Conservation (phyloP, 2,888 invertebrate genomes). For the Chrysolina americana region DNA sequence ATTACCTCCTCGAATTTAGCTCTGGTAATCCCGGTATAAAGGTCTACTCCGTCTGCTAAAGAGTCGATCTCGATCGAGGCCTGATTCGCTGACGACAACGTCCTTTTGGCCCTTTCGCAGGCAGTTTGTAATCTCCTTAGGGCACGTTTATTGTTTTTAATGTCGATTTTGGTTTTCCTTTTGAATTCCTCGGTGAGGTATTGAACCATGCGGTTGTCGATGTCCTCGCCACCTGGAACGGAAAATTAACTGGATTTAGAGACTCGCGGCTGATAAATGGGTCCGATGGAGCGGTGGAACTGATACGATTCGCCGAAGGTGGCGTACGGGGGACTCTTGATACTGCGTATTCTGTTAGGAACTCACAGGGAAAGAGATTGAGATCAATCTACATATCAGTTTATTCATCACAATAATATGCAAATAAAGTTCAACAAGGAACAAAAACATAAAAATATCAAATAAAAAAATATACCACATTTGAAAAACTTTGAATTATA, state of each 20-base stretch:
- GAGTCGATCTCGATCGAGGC: slow-evolving; percentile 76
- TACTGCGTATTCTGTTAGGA: neutral
- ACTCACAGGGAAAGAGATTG: no score
- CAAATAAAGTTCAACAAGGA: no score
- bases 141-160: slow-evolving; percentile 70
- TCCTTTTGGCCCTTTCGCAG: slow-evolving; percentile 76
- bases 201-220: slow-evolving; percentile 73
- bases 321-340: neutral
- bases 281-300: neutral
- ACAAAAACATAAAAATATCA: no score
- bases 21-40: slow-evolving; percentile 74
- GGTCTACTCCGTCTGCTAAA: slow-evolving; percentile 74
- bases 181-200: slow-evolving; percentile 73
- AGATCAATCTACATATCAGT: no score
- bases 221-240: slow-evolving; percentile 68
- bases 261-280: neutral
- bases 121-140: slow-evolving; percentile 76
- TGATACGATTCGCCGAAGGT: neutral
- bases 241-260: neutral
- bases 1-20: slow-evolving; percentile 77
- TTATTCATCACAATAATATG: no score
- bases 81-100: slow-evolving; percentile 73
- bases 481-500: no score
- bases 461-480: no score
- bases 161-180: slow-evolving; percentile 72